Base-by-base conservation (phyloP, 2,113 vertebrate genomes). In the Ciconia stormi region DNA sequence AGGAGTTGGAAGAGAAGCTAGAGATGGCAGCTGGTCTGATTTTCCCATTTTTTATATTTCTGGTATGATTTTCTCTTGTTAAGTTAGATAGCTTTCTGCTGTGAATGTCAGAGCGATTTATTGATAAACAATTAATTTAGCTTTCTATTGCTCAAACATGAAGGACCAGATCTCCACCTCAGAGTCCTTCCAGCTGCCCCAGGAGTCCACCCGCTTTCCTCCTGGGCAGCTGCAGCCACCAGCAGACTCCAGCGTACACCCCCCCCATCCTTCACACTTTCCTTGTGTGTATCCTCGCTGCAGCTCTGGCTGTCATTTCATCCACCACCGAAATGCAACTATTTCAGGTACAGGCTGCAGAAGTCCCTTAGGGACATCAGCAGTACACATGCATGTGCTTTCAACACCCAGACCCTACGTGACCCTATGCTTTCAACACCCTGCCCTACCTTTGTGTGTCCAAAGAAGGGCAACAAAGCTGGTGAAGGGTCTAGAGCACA, bases 211-310 rank as follows among this genome's bases (percentile, higher is more conserved):
- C 42, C 13, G 11, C 63, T 21, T 23, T 81, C n/a, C 36, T 34
- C 6, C 6, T 11, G 47, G 61, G 46, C 67, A 80, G 55, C 30
- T 23, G 55, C 62, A 78, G n/a, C 25, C 56, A 62, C 63, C 78
- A 66, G 27, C 65, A 83, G 80, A 2, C 22, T 27, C 29, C 87
- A 78, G 49, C 3, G 1, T 23, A 40, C 0, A 0, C 1, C 7
- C 10, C 1, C 1, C 16, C 20, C 20, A 1, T 11, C 47, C 46
- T 78, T 82, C 74, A 44, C 67, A 25, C 18, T 46, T 36, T 56
- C 42, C 65, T 49, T 5, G 1, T 1, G 3, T 6, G 1, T 15
- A 18, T 10, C 85, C 82, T 55, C 2, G 0, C 80, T 56, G 13
- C 2, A 3, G 65, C 55, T 78, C 50, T 71, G 42, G 34, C 87